Base-by-base conservation (phyloP, 2,797 vertebrate genomes). In the Enteromius argenteus region DNA sequence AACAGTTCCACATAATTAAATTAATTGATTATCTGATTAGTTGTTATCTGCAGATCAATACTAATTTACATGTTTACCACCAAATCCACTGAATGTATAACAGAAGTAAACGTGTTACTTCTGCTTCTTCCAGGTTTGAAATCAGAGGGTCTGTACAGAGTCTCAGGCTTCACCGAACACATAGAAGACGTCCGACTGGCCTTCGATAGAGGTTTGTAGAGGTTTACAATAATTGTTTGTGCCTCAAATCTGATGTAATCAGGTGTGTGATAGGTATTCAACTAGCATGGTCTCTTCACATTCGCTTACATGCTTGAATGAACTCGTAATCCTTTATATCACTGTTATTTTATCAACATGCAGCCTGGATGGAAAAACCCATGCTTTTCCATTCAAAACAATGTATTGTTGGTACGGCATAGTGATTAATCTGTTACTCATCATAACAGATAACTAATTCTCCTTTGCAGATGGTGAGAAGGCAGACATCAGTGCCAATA, bases 131-230 rank as follows among this genome's bases (percentile, higher is more conserved):
- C 91, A 99, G 98, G 98, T 88, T 92, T 99, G 82, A 97, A 95
- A 89, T 99, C 98, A 0, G 98, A 99, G 93, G 98, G 98, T 67
- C 96, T 99, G 53, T 99, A 99, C 84, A 94, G 98, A 93, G 98
- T 99, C 83, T 98, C 98, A 3, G 98, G 98, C 86, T 99, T 99
- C 92, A 98, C 97, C 15, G 98, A 99, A 90, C 98, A 98, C 92
- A 96, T 99, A 67, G 98, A 99, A 92, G 97, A 99, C 27, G 97
- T 98, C 89, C 97, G 97, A 89, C 96, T 99, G 89, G 89, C 97
- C 73, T 99, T 99, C 91, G 97, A 99, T 91, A 92, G 97, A 98
- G 98, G 98, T 99, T 86, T 86, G 96, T 92, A 88, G 10, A 58
- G 56, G 56, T 58, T 67, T 42, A 88, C 19, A 74, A 78, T 44